Evolutionary conservation across 2,888 invertebrate genomes (phyloP).

Genomic region (Lobophora halterata): DNA sequence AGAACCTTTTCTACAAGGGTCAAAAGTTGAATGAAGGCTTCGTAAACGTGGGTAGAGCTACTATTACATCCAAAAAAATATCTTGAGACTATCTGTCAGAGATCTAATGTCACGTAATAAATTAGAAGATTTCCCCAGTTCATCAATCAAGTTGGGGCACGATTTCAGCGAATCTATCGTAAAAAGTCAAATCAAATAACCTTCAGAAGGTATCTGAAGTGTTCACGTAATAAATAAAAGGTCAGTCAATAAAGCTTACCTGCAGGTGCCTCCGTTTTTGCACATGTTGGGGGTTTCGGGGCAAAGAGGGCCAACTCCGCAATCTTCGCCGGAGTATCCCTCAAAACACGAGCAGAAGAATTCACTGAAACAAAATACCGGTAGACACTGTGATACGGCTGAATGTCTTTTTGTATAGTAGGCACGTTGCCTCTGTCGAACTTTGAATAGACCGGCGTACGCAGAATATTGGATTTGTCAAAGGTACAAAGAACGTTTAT

Average conservation of each 20-base stretch:
- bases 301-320: slow-evolving; percentile 91
- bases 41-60: no score
- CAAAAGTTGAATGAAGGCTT: no score
- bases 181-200: no score
- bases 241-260: slow-evolving; percentile 76
- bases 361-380: slow-evolving; percentile 71
- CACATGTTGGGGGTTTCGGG: slow-evolving; percentile 82
- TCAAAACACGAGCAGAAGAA: slow-evolving; percentile 91
- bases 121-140: no score
- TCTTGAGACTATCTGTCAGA: no score
- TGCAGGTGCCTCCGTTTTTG: slow-evolving; percentile 91
- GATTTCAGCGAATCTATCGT: no score
- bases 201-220: no score
- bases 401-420: slow-evolving; percentile 3
- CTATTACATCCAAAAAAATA: no score
- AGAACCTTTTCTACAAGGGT: no score
- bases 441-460: not conserved
- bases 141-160: no score
- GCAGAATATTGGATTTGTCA: slow-evolving; percentile 4
- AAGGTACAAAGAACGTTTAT: not conserved
- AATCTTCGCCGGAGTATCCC: slow-evolving; percentile 88
- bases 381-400: not conserved
- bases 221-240: slow-evolving; percentile 1
- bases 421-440: slow-evolving; percentile 5
- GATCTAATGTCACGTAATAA: no score